Conservation (phyloP, 2,888 invertebrate species). For the Branchipolynoe longqiensis region DNA sequence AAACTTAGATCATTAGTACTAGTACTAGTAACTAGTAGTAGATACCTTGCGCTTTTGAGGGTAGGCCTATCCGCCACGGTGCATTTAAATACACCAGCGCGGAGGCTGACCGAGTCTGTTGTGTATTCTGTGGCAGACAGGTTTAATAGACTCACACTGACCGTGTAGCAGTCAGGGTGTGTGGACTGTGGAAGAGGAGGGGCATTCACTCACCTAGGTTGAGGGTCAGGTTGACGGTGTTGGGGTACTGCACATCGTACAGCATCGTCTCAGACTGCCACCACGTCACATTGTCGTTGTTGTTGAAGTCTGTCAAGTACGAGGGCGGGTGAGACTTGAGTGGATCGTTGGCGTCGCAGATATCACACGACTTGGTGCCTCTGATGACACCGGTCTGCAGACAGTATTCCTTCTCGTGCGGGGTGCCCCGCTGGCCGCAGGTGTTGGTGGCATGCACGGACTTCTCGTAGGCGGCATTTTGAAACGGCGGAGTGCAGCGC, state of each 20-base stretch:
- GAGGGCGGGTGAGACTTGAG: conserved; percentile 87
- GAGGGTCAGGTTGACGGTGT: conserved; percentile 95
- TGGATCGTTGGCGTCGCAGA: conserved; percentile 86
- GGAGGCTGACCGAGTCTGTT: too few species aligned
- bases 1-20: too few species aligned
- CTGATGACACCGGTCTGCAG: conserved; percentile 91
- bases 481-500: conserved; percentile 97
- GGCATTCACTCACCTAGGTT: conserved; percentile 86
- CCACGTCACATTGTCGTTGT: conserved; percentile 84
- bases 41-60: too few species aligned
- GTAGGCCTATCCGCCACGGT: too few species aligned
- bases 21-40: too few species aligned
- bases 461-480: conserved; percentile 95
- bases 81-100: too few species aligned
- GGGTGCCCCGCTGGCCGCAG: conserved; percentile 89
- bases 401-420: conserved; percentile 87
- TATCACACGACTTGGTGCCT: conserved; percentile 85
- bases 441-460: conserved; percentile 97
- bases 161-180: too few species aligned
- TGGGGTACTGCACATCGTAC: conserved; percentile 94
- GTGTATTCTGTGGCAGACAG: too few species aligned
- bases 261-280: conserved; percentile 91
- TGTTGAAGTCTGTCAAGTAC: conserved; percentile 95
- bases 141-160: too few species aligned
- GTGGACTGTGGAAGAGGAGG: neutral